phyloP scores from a whole-genome alignment of 2,113 vertebrate genomes.

The Heterotis niloticus region DNA sequence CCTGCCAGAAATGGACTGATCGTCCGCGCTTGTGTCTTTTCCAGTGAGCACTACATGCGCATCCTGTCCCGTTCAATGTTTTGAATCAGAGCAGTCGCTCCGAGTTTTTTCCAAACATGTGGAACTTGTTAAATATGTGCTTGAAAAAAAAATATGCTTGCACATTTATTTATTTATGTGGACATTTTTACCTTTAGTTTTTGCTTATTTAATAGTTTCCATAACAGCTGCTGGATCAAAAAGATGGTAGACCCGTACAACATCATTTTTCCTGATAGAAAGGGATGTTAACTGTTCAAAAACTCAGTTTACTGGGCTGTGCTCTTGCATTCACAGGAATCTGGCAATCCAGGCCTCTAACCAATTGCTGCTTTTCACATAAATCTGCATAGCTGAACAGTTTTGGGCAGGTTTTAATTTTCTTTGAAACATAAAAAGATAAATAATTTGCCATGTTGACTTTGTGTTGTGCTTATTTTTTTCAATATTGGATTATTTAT shows the following conservation, averaged over 20 bases:
- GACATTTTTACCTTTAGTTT: slow-evolving; percentile 37
- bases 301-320: not conserved
- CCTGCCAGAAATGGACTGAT: not conserved
- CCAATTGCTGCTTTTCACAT: not conserved
- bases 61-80: slow-evolving; percentile 30
- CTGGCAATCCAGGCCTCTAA: slow-evolving; percentile 12
- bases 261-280: slow-evolving; percentile 31
- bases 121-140: slow-evolving; percentile 55
- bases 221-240: slow-evolving; percentile 44
- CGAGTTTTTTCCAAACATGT: slow-evolving; percentile 58
- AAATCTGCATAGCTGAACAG: too few relatives aligned
- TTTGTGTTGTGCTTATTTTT: not conserved
- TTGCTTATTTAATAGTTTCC: slow-evolving; percentile 54
- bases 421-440: not conserved
- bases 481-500: not conserved
- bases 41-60: slow-evolving; percentile 25
- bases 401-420: not conserved
- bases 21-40: slow-evolving; percentile 29
- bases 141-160: slow-evolving; percentile 54
- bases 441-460: not conserved
- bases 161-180: slow-evolving; percentile 59
- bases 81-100: slow-evolving; percentile 44
- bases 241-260: slow-evolving; percentile 10
- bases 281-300: too few relatives aligned
- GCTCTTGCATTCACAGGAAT: not conserved